Evolutionary conservation across 35 echinoderm and acorn worm species (phyloP).

Genomic region (Apostichopus californicus): DNA sequence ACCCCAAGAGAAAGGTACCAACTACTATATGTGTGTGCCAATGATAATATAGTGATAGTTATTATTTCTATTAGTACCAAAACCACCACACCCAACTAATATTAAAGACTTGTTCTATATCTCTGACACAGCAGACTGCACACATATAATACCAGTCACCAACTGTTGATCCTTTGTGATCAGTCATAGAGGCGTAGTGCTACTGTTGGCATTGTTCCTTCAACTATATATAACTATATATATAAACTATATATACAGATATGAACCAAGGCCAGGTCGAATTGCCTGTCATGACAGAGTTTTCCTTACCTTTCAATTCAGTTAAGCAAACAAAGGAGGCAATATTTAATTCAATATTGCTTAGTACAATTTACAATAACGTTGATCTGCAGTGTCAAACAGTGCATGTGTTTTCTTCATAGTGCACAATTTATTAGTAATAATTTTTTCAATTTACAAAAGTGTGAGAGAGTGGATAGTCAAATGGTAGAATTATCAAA

Average conservation of each 20-base stretch:
- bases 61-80: neutral
- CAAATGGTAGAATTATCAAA: too few species aligned
- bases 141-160: neutral
- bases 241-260: too few species aligned
- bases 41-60: neutral
- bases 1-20: too few species aligned
- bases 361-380: neutral
- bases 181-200: neutral
- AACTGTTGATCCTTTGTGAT: slow-evolving; percentile 9
- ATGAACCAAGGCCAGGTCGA: neutral
- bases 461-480: too few species aligned
- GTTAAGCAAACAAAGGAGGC: neutral
- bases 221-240: too few species aligned
- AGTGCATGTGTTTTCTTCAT: too few species aligned
- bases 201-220: too few species aligned
- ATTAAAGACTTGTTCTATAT: neutral
- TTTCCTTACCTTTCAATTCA: neutral
- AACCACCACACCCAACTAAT: neutral
- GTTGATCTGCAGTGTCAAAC: too few species aligned
- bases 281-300: neutral
- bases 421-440: too few species aligned
- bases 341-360: neutral
- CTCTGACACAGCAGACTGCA: neutral
- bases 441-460: too few species aligned
- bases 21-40: too few species aligned